Evolutionary conservation across 2,888 invertebrate genomes (phyloP), one percentile per base, ranked within the genome.

Genomic region (Drosophila formosana): DNA sequence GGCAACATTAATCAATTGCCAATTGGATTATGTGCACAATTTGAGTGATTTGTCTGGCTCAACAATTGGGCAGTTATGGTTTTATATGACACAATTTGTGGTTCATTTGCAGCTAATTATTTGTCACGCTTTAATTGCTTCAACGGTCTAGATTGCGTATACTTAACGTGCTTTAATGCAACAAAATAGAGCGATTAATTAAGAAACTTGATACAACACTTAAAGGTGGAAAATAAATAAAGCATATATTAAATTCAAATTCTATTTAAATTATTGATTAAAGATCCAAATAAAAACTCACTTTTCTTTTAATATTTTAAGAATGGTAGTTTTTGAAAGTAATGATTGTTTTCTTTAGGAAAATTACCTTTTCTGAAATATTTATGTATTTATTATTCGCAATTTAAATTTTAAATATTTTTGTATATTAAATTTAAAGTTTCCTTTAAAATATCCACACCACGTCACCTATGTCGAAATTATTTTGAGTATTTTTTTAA

Each of bases 1-100:
- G 43, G 46, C 18, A 49, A 60, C 80, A 82, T 83, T 83, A 83
- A 89, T 83, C 69, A 89, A 72, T 69, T 66, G 63, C 58, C 52
- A 66, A 62, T 61, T 50, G 61, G 63, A 52, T 60, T 73, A 66
- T 51, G 51, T 37, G 23, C 30, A 58, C 52, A 55, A 7, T 45
- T 41, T 47, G 58, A 52, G 45, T 64, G 58, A 70, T 74, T 61
- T 56, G 37, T 66, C 26, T 25, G 37, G 39, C 49, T 45, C 34
- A 60, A 47, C 60, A 70, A 55, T 63, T 78, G 13, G 62, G 7
- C 78, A 72, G 65, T 77, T 74, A 68, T 67, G 75, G 28, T 39
- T 41, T 49, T 25, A 49, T 26, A 3, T 6, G 11, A 23, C 34
- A 37, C 47, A 50, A 37, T 37, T 68, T 49, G 25, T 34, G 64